phyloP scores from a whole-genome alignment of 2,888 invertebrate species.

The Dicycla oo region DNA sequence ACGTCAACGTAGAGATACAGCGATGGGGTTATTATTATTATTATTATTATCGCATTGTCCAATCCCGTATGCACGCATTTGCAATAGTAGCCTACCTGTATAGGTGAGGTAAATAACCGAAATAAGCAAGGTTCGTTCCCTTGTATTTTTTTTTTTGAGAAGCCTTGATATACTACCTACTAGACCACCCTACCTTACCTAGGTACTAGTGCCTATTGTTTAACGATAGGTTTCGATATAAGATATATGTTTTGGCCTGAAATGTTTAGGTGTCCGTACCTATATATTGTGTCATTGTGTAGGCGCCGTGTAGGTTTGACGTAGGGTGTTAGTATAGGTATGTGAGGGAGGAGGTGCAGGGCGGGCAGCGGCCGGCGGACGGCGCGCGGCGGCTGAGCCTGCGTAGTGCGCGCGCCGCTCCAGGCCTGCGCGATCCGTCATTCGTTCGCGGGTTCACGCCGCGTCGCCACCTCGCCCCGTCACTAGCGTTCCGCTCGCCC shows the following conservation, averaged over 20 bases:
- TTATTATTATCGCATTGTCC: neutral
- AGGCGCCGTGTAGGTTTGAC: constrained; percentile 70
- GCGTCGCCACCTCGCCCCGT: constrained; percentile 78
- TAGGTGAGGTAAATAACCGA: neutral
- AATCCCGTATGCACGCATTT: neutral
- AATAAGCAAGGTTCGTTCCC: neutral
- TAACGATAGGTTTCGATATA: neutral
- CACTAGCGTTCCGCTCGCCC: constrained; percentile 57
- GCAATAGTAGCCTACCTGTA: neutral
- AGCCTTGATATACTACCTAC: neutral
- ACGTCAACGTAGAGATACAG: too few species aligned
- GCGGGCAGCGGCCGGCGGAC: constrained; percentile 62
- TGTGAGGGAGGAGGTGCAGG: constrained; percentile 77
- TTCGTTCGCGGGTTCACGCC: constrained; percentile 85
- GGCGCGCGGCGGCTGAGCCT: constrained; percentile 71
- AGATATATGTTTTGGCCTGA: neutral
- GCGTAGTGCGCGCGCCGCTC: constrained; percentile 80
- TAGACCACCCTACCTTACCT: neutral
- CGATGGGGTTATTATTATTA: too few species aligned
- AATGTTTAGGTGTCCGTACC: constrained; percentile 17
- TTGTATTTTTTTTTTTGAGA: neutral
- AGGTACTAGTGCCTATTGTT: neutral
- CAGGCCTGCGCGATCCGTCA: constrained; percentile 84
- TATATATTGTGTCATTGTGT: constrained; percentile 46
- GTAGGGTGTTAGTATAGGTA: constrained; percentile 72